phyloP scores from a whole-genome alignment of 1,140 invertebrate species.

The Probaryconus sp. region DNA sequence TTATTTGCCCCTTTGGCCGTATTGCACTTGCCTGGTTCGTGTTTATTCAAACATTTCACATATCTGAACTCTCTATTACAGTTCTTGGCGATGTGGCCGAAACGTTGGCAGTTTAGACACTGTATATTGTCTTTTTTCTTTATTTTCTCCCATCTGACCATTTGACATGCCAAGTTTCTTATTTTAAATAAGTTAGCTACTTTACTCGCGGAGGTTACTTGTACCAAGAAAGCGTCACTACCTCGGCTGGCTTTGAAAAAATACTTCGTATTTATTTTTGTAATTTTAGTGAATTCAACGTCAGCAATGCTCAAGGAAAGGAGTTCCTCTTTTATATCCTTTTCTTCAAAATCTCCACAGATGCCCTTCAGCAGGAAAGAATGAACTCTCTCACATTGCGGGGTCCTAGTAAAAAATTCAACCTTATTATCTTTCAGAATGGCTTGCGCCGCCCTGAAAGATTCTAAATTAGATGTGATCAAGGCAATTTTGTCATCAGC shows the following conservation, averaged over 20 bases:
- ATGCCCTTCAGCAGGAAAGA: conserved; percentile 13
- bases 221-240: conserved; percentile 3
- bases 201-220: conserved; percentile 8
- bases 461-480: too few relatives aligned
- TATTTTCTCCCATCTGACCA: conserved; percentile 7
- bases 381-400: background rate
- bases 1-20: background rate
- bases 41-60: background rate
- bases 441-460: too few relatives aligned
- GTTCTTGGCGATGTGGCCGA: conserved; percentile 4
- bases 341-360: background rate
- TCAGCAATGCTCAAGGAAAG: background rate
- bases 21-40: conserved; percentile 2
- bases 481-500: too few relatives aligned
- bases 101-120: conserved; percentile 10
- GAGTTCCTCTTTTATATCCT: conserved; percentile 7
- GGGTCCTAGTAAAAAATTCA: background rate
- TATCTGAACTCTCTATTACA: conserved; percentile 4
- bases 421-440: too few relatives aligned
- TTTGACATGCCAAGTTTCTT: conserved; percentile 12
- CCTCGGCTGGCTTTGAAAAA: conserved; percentile 26
- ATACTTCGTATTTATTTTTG: conserved; percentile 23
- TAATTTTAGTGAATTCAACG: conserved; percentile 12
- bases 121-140: background rate
- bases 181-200: background rate